A percentile compares a stretch with the other conserved stretches of the same genome.
Evolutionary conservation across 1,140 invertebrate species (phyloP).

Genomic region (Atta colombica): DNA sequence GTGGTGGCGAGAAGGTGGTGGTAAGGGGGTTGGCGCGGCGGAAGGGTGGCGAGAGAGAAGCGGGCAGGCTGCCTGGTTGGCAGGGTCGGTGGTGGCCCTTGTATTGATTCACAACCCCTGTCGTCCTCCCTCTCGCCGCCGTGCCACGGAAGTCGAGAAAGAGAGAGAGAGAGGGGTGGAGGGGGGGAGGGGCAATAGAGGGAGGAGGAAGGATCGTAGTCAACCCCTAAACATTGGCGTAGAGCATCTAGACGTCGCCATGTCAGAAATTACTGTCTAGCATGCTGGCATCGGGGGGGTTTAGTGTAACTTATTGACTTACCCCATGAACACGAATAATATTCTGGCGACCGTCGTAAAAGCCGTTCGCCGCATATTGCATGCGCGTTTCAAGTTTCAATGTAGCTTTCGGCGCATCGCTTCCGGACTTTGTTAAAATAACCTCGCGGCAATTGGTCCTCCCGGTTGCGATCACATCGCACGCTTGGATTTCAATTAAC

Average conservation of each 20-base stretch:
- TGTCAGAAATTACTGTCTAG: slow-evolving; percentile 57
- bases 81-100: slow-evolving; percentile 80
- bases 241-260: slow-evolving; percentile 61
- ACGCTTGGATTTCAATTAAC: slow-evolving; percentile 59
- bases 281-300: neutral
- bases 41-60: slow-evolving; percentile 43
- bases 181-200: neutral
- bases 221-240: slow-evolving; percentile 62
- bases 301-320: slow-evolving; percentile 30
- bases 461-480: slow-evolving; percentile 23
- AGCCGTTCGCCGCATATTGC: neutral
- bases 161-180: neutral
- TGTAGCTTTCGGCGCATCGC: neutral
- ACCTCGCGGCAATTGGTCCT: neutral
- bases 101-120: slow-evolving; percentile 83
- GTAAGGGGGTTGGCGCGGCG: slow-evolving; percentile 48
- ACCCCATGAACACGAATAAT: slow-evolving; percentile 16
- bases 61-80: slow-evolving; percentile 60
- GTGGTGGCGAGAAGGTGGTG: slow-evolving; percentile 42
- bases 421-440: neutral
- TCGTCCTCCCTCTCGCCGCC: slow-evolving; percentile 71
- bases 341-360: neutral
- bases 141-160: slow-evolving; percentile 29
- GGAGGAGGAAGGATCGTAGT: slow-evolving; percentile 57
- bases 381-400: slow-evolving; percentile 13